Evolutionary conservation across 92 coral and sea anemone species (phyloP), one percentile per base, ranked within the genome.

Genomic region (Chrysogorgia sp.): DNA sequence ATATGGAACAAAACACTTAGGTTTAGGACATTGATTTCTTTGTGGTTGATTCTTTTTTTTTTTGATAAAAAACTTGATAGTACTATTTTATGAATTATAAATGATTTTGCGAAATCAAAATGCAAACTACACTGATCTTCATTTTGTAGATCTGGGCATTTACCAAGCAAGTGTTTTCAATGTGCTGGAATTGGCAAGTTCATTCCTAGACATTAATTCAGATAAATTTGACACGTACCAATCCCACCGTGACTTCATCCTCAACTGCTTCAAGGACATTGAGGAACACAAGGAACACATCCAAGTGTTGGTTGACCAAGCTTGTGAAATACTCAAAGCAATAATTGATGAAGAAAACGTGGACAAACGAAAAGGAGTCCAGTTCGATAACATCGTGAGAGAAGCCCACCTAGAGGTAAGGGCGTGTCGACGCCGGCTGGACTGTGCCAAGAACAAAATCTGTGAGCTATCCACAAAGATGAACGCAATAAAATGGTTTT

Each of bases 331-430:
- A 20, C 61, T 69, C 24, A 50, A 53, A n/a, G 21, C 1, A 0
- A 69, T 69, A 19, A 69, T 47, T 12, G 76, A 69, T 40, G 15
- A 7, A 6, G 76, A 69, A n/a, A 40, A 21, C 26, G 34, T 69
- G 45, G 76, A 69, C 47, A 45, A 15, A n/a, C 53, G 12, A 34
- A 69, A 69, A 49, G 76, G 76, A 52, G 15, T 49, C 22, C 76
- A 69, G 26, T 69, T 69, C 47, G 76, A 69, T 30, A 69, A 69
- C 60, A n/a, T 24, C 31, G 59, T 69, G 1, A 24, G 76, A 25
- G 22, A 69, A 41, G 76, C 61, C 1, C 56, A 47, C 40, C 28
- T 69, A 10, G 48, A 45, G 34, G 47, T 69, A n/a, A 30, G 33
- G 9, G 10, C 56, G 7, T 45, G 76, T 23, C 58, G 48, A 17